Evolutionary conservation across 2,113 vertebrate species (phyloP), one percentile per base, ranked within the genome.

Genomic region (Leptocoma aspasia): DNA sequence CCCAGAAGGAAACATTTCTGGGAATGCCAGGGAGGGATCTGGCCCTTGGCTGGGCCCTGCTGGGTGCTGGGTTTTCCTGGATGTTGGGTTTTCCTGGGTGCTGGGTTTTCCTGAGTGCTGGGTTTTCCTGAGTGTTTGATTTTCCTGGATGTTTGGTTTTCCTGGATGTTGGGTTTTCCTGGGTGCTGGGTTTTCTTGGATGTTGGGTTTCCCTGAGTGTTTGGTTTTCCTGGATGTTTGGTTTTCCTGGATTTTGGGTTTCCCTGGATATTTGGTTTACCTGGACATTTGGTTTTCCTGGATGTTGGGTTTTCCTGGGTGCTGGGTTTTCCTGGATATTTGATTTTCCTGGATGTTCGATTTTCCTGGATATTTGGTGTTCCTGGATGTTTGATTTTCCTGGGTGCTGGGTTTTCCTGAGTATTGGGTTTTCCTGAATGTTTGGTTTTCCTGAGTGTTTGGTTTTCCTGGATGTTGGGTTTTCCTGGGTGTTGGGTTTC

Each of bases 401-500:
- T 42, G 30, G 2, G 1, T 7, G 0, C 9, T 53, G 33, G 14
- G 10, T 69, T 47, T 50, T 50, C 26, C 14, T 37, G n/a, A 4
- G 0, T 41, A 4, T 4, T 11, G 23, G 13, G 3, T 17, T 19
- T 41, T 19, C 69, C 21, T 10, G 3, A 1, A 1, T 9, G 3
- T 4, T 27, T 23, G 15, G 16, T 47, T 47, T 35, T 35, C 4
- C 30, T 44, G 13, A 3, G 0, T 6, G 1, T 2, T 71, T 16
- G 37, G 2, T n/a, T 15, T 37, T 47, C 33, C 26, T 45, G 53
- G 2, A 0, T 13, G 2, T 8, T 45, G 24, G 6, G 6, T 7
- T 12, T n/a, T n/a, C 17, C 17, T n/a, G 23, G 2, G 0, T 4
- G 0, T 1, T 20, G 15, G 10, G 9, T 18, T 71, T 8, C 23